Conservation (phyloP, 2,113 vertebrate species). For the Grantiella picta region DNA sequence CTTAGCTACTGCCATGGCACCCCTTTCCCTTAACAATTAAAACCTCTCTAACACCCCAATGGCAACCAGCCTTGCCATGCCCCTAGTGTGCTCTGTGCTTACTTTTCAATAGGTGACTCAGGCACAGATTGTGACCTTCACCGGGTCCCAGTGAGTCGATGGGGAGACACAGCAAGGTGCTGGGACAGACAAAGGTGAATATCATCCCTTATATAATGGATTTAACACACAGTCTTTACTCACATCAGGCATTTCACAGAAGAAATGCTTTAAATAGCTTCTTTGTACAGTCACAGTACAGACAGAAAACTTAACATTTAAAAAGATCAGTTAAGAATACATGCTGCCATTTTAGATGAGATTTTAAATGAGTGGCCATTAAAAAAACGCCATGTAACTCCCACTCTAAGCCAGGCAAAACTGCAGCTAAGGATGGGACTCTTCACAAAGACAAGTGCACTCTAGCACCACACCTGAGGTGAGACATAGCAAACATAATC, state of each 20-base stretch:
- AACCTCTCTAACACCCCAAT: neutral
- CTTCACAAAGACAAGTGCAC: neutral
- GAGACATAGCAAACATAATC: neutral
- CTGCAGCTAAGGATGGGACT: neutral
- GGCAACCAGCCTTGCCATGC: neutral
- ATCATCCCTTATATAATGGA: neutral
- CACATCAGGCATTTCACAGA: neutral
- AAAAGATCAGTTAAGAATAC: neutral
- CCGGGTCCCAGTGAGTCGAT: neutral
- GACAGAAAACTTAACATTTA: neutral
- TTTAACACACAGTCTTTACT: neutral
- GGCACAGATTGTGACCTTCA: neutral
- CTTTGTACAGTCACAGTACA: neutral
- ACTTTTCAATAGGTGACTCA: neutral
- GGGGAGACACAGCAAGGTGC: neutral
- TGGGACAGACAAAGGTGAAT: neutral
- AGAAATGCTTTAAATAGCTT: neutral
- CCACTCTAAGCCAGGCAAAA: neutral
- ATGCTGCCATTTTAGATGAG: neutral
- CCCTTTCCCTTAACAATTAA: neutral
- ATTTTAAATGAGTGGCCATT: neutral
- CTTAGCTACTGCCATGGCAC: neutral
- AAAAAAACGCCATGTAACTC: accelerated
- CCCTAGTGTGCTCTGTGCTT: neutral
- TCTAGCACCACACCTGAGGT: neutral